These are phyloP conservation scores for Cacatua alba DNA, from an alignment of 2,113 vertebrate species.

Conservation along the genomic window DNA sequence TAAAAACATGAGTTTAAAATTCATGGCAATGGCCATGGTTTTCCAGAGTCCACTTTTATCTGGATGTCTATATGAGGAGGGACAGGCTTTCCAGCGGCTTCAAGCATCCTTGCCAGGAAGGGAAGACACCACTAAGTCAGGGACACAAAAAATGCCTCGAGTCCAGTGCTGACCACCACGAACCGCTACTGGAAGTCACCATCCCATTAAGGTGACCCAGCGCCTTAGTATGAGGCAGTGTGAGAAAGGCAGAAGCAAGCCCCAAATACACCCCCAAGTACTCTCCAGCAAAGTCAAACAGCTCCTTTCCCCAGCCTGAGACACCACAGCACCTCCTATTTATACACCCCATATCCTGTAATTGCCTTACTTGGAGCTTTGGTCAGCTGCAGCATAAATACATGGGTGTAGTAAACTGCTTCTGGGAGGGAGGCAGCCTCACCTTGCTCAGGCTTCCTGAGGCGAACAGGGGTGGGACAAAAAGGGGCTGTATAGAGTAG, in stretches of 20 bases:
- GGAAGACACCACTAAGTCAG: not conserved
- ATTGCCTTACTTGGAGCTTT: not conserved
- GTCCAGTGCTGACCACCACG: not conserved
- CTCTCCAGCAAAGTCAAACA: not conserved
- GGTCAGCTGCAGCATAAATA: not conserved
- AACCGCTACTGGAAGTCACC: accelerated
- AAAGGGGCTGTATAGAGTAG: not conserved
- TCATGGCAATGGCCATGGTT: not conserved
- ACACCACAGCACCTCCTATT: not conserved
- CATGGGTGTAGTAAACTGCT: accelerated
- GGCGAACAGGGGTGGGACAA: not conserved
- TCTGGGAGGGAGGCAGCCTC: not conserved
- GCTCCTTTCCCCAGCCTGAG: not conserved
- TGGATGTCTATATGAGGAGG: not conserved
- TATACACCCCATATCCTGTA: not conserved
- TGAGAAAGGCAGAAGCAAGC: not conserved
- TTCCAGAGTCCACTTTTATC: not conserved
- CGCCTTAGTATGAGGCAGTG: accelerated
- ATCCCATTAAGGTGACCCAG: not conserved
- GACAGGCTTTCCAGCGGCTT: not conserved
- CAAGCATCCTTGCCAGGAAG: not conserved
- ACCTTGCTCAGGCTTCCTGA: not conserved
- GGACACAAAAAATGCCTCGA: not conserved
- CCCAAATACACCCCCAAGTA: not conserved
- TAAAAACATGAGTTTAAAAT: not conserved